Evolutionary conservation across 2,888 invertebrate species (phyloP).

Genomic region (Morinoia aosen): DNA sequence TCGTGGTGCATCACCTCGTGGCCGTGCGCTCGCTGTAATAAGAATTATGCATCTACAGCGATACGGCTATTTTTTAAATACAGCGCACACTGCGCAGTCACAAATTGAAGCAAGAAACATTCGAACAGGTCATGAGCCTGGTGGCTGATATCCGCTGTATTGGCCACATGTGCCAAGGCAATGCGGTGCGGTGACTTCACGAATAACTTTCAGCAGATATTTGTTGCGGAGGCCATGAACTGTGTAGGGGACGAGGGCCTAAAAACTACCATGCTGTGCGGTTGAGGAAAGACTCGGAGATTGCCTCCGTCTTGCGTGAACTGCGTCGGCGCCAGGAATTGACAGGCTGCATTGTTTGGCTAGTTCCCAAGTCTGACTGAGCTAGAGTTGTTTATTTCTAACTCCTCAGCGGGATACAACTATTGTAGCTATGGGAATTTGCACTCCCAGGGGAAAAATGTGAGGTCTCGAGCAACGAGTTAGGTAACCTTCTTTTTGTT

Average conservation of each 20-base stretch:
- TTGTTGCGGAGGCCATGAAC: background rate
- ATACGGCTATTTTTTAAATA: background rate
- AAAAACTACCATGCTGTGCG: background rate
- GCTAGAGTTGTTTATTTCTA: no score
- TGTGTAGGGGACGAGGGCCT: background rate
- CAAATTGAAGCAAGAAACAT: background rate
- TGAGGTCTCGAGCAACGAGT: no score
- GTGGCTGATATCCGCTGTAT: background rate
- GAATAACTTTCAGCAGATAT: background rate
- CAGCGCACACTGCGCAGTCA: background rate
- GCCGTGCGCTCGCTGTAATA: background rate
- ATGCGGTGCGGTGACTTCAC: background rate
- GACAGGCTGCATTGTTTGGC: background rate
- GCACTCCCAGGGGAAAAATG: no score
- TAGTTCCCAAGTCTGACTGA: no score
- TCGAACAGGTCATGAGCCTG: background rate
- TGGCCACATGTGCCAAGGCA: background rate
- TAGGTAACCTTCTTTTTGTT: no score
- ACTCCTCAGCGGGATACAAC: no score
- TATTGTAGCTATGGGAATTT: no score
- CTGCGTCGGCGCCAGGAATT: background rate
- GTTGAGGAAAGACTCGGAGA: background rate
- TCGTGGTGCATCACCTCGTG: background rate
- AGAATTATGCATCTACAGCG: background rate
- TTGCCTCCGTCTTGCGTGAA: background rate